phyloP scores from a whole-genome alignment of 2,888 invertebrate species.

The Lycophotia porphyrea region DNA sequence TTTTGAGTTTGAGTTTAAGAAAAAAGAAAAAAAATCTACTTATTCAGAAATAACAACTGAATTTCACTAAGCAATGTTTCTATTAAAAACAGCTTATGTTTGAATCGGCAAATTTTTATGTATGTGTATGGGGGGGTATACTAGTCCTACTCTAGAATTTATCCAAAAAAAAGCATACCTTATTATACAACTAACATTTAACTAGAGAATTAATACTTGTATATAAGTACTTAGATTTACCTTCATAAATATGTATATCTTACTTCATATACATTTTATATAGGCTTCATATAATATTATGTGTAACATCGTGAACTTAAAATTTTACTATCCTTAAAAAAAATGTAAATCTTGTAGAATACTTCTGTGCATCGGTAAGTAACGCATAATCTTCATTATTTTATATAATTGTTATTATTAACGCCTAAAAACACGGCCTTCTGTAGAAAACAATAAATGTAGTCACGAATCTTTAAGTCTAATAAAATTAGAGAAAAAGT shows the following conservation, averaged over 20 bases:
- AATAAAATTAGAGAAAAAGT: conserved; percentile 65
- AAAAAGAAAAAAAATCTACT: background rate
- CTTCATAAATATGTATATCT: conserved; percentile 41
- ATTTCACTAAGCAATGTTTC: background rate
- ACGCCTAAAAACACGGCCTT: conserved; percentile 86
- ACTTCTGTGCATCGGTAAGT: conserved; percentile 54
- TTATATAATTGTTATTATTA: conserved; percentile 66
- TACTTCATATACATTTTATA: conserved; percentile 37
- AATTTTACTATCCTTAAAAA: conserved; percentile 51
- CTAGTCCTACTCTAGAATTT: conserved; percentile 13
- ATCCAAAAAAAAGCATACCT: conserved; percentile 11
- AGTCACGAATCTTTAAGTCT: conserved; percentile 76
- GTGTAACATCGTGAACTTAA: conserved; percentile 43
- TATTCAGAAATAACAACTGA: background rate
- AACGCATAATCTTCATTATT: conserved; percentile 59
- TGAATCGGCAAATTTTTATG: background rate
- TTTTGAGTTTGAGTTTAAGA: too few relatives aligned
- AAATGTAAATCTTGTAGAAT: conserved; percentile 57
- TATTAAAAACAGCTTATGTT: background rate
- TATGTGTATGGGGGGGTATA: background rate
- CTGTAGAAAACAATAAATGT: conserved; percentile 74
- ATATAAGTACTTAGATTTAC: conserved; percentile 47
- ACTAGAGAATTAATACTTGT: conserved; percentile 48
- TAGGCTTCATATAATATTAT: conserved; percentile 39
- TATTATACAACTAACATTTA: conserved; percentile 10